Base-by-base conservation (phyloP, 2,797 vertebrate genomes). In the Acrossocheilus fasciatus region DNA sequence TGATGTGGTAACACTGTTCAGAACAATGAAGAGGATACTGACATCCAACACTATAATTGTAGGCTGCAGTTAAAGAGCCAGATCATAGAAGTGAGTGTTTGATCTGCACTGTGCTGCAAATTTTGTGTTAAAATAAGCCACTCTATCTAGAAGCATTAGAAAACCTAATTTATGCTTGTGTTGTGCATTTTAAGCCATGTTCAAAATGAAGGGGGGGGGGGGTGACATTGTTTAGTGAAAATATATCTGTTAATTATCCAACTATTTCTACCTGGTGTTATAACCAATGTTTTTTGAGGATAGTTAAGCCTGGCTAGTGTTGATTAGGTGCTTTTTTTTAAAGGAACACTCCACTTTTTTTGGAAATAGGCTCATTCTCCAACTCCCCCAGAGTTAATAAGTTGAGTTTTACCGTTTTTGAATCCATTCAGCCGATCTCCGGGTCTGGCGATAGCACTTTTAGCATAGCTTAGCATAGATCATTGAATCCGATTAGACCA, bases 1-100 rank as follows among this genome's bases (percentile, higher is more conserved):
- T 26, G 26, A 85, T 85, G 83, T 68, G 87, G 86, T 68, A 89
- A 87, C 89, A 85, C 82, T 82, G 75, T 69, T 87, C 77, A 85
- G 78, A 85, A 78, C 83, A 89, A 91, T 89, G 59, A 52, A 82
- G 82, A 74, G 30, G 80, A 86, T 64, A 70, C 70, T 86, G 87
- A 76, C 73, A 88, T 30, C 80, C 81, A 78, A 77, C 54, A 85
- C 81, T 69, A 64, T 84, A 88, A 90, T 87, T 88, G 84, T 36
- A 87, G 64, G 11, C 36, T 74, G 4, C 23, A 66, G 62, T 83
- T 83, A 81, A 86, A 86, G 75, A 30, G 73, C 34, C 74, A 83
- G 39, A 77, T 23, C 54, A 57, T 45, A 75, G 54, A 15, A 54
- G 7, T 45, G 57, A 59, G 57, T 64, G 36, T 82, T 41, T 87